phyloP scores from a whole-genome alignment of 2,888 invertebrate genomes.

The Ptilodon capucinus region DNA sequence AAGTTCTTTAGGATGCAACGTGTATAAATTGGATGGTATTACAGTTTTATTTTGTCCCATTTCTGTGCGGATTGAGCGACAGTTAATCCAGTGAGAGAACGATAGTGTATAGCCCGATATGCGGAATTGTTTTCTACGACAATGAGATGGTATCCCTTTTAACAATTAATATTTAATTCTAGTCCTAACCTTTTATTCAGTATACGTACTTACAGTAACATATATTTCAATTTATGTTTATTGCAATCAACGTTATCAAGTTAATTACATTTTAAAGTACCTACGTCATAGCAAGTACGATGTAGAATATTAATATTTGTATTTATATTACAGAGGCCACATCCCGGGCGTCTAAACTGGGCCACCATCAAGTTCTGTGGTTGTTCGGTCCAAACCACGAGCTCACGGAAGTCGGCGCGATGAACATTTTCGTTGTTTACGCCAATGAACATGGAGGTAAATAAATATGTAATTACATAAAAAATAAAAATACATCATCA shows the following conservation, averaged over 20 bases:
- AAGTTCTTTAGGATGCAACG: too few species aligned
- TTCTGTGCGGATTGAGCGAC: too few species aligned
- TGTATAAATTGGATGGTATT: too few species aligned
- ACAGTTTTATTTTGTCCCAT: too few species aligned
- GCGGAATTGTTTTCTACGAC: too few species aligned
- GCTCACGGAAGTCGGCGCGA: constrained; percentile 98
- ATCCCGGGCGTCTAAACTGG: constrained; percentile 87
- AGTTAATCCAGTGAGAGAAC: too few species aligned
- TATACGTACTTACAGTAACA: background rate
- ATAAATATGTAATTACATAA: too few species aligned
- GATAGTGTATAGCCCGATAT: too few species aligned
- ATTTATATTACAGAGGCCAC: constrained; percentile 83
- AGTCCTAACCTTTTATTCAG: too few species aligned
- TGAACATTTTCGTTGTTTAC: constrained; percentile 97
- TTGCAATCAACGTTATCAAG: background rate
- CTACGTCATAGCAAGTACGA: constrained; percentile 8
- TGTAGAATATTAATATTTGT: constrained; percentile 15
- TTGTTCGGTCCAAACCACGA: constrained; percentile 96
- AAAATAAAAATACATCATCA: too few species aligned
- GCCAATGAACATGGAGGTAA: constrained; percentile 95
- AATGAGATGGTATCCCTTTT: too few species aligned
- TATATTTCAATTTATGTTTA: background rate
- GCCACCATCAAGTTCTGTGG: constrained; percentile 98
- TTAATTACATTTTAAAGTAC: background rate
- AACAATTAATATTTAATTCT: too few species aligned